Conservation (phyloP, 2,797 vertebrate genomes). For the Anabacerthia variegaticeps region DNA sequence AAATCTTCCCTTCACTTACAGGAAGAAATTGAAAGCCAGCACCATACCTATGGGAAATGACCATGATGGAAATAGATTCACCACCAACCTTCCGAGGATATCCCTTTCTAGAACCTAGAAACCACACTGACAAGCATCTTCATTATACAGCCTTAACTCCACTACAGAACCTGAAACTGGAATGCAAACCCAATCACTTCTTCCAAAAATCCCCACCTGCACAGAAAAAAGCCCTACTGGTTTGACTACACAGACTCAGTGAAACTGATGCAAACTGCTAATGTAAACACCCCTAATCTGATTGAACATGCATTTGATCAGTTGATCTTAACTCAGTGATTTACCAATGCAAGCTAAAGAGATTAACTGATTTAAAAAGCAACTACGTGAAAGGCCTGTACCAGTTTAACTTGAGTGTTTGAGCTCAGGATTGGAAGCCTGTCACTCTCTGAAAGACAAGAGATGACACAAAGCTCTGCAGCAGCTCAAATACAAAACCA, state of each 20-base stretch:
- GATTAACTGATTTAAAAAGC: constrained; percentile 43
- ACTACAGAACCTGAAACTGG: not conserved
- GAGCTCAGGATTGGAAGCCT: not conserved
- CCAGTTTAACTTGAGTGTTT: not conserved
- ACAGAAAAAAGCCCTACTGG: not conserved
- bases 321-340: constrained; percentile 25
- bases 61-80: not conserved
- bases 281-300: constrained; percentile 9
- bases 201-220: not conserved
- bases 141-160: not conserved
- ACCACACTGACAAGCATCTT: not conserved
- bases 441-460: not conserved
- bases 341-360: not conserved
- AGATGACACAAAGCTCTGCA: not conserved
- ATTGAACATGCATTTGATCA: not conserved
- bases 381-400: not conserved
- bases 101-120: not conserved
- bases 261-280: constrained; percentile 17
- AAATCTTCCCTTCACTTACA: not conserved
- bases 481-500: not conserved
- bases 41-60: not conserved
- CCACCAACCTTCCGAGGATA: not conserved
- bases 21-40: not conserved
- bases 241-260: not conserved
- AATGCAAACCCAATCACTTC: not conserved